Percentiles rank a stretch among this genome's conserved stretches.
phyloP scores from a whole-genome alignment of 2,797 vertebrate species.

The Anniella stebbinsi region DNA sequence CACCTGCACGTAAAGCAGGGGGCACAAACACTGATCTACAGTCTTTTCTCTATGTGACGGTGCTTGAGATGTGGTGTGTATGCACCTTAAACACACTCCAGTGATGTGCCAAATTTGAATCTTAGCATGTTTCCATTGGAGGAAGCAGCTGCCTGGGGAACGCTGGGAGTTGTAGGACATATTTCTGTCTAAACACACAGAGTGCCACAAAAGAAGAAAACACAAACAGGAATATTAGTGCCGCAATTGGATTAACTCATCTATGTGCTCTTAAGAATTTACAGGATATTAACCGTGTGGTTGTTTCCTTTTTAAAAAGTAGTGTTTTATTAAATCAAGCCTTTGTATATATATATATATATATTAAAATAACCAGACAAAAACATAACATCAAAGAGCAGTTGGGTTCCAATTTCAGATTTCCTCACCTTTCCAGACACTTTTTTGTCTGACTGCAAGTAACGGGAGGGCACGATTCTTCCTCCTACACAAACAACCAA shows the following conservation, averaged over 20 bases:
- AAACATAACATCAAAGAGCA: background rate
- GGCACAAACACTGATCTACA: too few species aligned
- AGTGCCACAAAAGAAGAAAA: background rate
- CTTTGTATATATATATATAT: background rate
- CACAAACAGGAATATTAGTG: background rate
- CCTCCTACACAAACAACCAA: slow-evolving; percentile 56
- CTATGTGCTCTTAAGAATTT: background rate
- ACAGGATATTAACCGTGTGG: background rate
- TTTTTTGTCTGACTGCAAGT: slow-evolving; percentile 83
- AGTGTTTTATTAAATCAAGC: background rate
- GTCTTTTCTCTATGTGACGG: too few species aligned
- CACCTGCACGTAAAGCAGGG: too few species aligned
- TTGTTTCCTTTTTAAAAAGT: background rate
- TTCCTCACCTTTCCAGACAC: slow-evolving; percentile 81
- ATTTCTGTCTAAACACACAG: too few species aligned
- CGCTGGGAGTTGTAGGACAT: too few species aligned
- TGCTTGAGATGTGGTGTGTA: too few species aligned
- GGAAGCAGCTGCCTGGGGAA: too few species aligned
- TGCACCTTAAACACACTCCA: too few species aligned
- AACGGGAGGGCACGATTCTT: slow-evolving; percentile 86
- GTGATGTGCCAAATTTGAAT: background rate
- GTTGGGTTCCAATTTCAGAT: background rate
- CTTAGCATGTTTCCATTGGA: too few species aligned
- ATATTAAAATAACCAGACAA: background rate
- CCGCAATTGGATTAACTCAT: background rate